Evolutionary conservation across 1,140 invertebrate genomes (phyloP).

Genomic region (Spodoptera frugiperda): DNA sequence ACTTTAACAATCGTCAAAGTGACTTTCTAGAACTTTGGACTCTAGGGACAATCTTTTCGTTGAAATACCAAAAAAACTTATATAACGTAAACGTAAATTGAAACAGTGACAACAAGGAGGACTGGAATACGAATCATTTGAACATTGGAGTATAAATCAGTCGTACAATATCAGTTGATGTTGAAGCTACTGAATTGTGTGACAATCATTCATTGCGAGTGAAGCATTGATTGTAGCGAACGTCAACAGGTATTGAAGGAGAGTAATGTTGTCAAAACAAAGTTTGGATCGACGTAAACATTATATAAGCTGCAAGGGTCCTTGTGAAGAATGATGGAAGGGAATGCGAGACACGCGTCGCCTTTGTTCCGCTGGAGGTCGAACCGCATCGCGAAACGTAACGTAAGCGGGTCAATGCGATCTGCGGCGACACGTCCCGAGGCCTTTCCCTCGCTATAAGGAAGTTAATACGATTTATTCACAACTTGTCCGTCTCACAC

Average conservation of each 20-base stretch:
- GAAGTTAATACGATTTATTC: conserved; percentile 51
- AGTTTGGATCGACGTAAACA: conserved; percentile 11
- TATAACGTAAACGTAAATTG: no score
- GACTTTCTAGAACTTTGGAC: no score
- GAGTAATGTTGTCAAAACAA: conserved; percentile 9
- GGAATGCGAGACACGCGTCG: conserved; percentile 45
- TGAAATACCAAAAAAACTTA: no score
- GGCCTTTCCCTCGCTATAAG: conserved; percentile 54
- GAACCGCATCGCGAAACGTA: conserved; percentile 32
- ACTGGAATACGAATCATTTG: no score
- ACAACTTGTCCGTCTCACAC: conserved; percentile 25
- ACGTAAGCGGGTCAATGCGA: conserved; percentile 66
- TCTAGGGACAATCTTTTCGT: no score
- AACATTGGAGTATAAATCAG: not conserved
- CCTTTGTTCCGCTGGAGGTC: conserved; percentile 51
- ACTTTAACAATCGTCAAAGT: no score
- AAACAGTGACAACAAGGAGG: no score
- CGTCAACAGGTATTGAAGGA: conserved; percentile 1
- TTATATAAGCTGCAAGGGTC: conserved; percentile 20
- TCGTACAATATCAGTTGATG: not conserved
- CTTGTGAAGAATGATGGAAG: conserved; percentile 27
- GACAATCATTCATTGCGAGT: not conserved
- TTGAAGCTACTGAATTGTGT: no score
- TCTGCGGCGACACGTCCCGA: conserved; percentile 44
- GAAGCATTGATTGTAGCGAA: not conserved